A percentile compares a stretch with the other conserved stretches of the same genome.
Conservation (phyloP, 2,888 invertebrate genomes). For the Acanthoscelides obtectus region DNA sequence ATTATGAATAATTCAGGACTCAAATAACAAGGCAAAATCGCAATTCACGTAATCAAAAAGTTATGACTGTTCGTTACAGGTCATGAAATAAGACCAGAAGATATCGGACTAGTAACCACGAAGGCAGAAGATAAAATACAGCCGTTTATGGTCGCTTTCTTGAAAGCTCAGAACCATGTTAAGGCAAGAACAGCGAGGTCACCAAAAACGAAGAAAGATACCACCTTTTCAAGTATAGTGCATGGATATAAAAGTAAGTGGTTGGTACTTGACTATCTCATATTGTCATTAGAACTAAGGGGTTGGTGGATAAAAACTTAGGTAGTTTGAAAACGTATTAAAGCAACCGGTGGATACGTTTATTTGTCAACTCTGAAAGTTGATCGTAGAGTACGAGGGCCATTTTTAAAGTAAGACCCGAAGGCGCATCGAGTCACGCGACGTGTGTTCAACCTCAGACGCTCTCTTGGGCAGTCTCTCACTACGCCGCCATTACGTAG, state of each 20-base stretch:
- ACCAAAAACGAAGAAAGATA: conserved; percentile 52
- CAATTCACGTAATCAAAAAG: neutral
- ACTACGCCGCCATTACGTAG: too few relatives aligned
- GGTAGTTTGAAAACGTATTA: too few relatives aligned
- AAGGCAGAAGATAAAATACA: conserved; percentile 77
- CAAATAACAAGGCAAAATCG: neutral
- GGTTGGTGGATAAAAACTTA: too few relatives aligned
- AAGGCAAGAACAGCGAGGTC: conserved; percentile 57
- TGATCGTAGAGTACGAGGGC: too few relatives aligned
- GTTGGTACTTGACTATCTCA: too few relatives aligned
- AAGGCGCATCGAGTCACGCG: too few relatives aligned
- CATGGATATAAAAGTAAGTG: conserved; percentile 12
- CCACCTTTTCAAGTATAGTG: conserved; percentile 27
- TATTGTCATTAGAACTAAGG: too few relatives aligned
- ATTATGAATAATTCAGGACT: neutral
- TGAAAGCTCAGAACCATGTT: conserved; percentile 57
- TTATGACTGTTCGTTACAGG: conserved; percentile 48
- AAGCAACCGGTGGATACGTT: too few relatives aligned
- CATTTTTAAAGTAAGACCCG: too few relatives aligned
- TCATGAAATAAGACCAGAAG: conserved; percentile 77
- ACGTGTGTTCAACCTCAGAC: too few relatives aligned
- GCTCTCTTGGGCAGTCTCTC: too few relatives aligned
- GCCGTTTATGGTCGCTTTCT: conserved; percentile 89
- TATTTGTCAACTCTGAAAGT: too few relatives aligned
- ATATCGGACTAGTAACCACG: conserved; percentile 76